Evolutionary conservation across 2,113 vertebrate genomes (phyloP).

Genomic region (Platichthys stellatus): DNA sequence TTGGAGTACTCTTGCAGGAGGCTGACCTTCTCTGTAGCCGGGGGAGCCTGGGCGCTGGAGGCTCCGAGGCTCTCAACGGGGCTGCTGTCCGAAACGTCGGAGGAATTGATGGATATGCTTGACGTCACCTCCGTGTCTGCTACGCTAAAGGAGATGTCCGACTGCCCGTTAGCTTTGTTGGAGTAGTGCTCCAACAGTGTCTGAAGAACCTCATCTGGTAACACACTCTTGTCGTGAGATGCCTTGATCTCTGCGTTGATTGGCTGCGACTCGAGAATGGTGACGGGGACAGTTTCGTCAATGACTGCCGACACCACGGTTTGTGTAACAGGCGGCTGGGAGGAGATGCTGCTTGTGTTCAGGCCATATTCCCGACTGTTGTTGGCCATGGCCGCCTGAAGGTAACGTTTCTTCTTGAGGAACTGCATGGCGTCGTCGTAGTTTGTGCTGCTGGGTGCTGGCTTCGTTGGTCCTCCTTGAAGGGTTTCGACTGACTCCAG

Average conservation of each 20-base stretch:
- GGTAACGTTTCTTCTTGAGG: conserved; percentile 97
- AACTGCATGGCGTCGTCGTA: conserved; percentile 99
- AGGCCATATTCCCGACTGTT: conserved; percentile 90
- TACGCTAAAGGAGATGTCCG: conserved; percentile 95
- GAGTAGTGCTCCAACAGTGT: conserved; percentile 97
- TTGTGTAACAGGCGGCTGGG: conserved; percentile 91
- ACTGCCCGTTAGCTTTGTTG: conserved; percentile 95
- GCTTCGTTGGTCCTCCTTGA: conserved; percentile 91
- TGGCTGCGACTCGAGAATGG: conserved; percentile 91
- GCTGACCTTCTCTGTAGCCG: conserved; percentile 92
- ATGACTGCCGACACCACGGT: conserved; percentile 92
- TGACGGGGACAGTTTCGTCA: conserved; percentile 90
- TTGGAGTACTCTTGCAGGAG: conserved; percentile 99
- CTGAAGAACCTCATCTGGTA: conserved; percentile 97
- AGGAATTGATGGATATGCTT: conserved; percentile 96
- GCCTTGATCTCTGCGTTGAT: conserved; percentile 92
- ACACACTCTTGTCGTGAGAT: conserved; percentile 92
- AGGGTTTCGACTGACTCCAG: conserved; percentile 91
- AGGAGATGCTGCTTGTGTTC: conserved; percentile 91
- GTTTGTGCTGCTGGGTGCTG: conserved; percentile 92
- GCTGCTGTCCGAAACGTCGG: conserved; percentile 90
- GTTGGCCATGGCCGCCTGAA: conserved; percentile 89
- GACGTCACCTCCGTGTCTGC: conserved; percentile 97
- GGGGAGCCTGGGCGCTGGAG: conserved; percentile 86
- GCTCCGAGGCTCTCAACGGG: conserved; percentile 84